phyloP scores from a whole-genome alignment of 2,888 invertebrate species.

The Melipona beecheii region DNA sequence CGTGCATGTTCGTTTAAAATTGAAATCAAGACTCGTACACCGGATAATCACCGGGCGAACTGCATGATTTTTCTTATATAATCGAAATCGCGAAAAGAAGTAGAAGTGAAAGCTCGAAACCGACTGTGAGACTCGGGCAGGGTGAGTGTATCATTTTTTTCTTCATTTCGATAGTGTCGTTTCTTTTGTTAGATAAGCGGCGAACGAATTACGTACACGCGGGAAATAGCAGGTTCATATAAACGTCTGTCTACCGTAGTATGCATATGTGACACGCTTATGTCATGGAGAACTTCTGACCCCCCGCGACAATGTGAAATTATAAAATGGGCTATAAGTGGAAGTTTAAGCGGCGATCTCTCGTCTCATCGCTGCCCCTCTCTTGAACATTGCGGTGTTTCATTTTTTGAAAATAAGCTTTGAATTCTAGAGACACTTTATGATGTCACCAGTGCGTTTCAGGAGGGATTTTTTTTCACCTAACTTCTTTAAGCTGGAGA shows the following conservation, averaged over 20 bases:
- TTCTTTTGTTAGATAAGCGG: slow-evolving; percentile 14
- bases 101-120: slow-evolving; percentile 43
- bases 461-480: neutral
- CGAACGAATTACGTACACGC: slow-evolving; percentile 15
- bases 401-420: neutral
- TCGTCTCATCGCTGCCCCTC: neutral
- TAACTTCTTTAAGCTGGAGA: too few relatives aligned
- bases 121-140: slow-evolving; percentile 20
- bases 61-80: slow-evolving; percentile 44
- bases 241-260: neutral
- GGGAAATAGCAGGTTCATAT: neutral
- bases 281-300: slow-evolving; percentile 14
- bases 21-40: slow-evolving; percentile 1
- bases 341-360: neutral
- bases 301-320: neutral
- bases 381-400: neutral
- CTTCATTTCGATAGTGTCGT: slow-evolving; percentile 1
- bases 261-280: neutral
- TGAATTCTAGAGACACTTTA: neutral
- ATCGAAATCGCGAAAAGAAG: neutral
- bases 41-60: slow-evolving; percentile 18
- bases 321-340: neutral
- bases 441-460: neutral
- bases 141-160: slow-evolving; percentile 14
- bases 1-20: neutral